A percentile compares a stretch with the other conserved stretches of the same genome.
These are phyloP conservation scores for Caenorhabditis remanei DNA, from an alignment of 1,140 invertebrate genomes.

Conservation along the genomic window DNA sequence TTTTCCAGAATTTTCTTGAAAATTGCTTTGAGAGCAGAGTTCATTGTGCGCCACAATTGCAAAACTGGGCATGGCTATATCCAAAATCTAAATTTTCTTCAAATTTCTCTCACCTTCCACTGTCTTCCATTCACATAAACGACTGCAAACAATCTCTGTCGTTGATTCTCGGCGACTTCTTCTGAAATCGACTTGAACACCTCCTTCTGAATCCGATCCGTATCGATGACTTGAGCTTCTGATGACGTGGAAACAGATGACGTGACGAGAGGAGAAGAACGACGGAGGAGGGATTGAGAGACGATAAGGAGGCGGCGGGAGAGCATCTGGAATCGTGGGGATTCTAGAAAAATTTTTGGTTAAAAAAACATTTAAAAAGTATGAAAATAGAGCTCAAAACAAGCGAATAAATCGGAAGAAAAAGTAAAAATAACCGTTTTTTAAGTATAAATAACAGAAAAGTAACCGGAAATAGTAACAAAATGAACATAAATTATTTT, in stretches of 20 bases:
- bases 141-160: slow-evolving; percentile 72
- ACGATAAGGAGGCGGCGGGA: background rate
- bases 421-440: background rate
- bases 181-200: slow-evolving; percentile 23
- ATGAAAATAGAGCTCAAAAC: background rate
- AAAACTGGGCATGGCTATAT: too few relatives aligned
- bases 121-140: slow-evolving; percentile 72
- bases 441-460: background rate
- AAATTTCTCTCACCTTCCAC: slow-evolving; percentile 71
- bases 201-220: slow-evolving; percentile 41
- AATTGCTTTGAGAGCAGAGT: too few relatives aligned
- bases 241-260: slow-evolving; percentile 28
- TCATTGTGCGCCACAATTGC: too few relatives aligned
- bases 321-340: background rate
- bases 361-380: background rate
- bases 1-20: too few relatives aligned
- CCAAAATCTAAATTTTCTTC: too few relatives aligned
- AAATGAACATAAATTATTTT: background rate
- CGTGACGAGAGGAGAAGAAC: background rate
- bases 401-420: background rate
- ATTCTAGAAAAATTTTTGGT: background rate
- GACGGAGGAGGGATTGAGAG: too few relatives aligned
- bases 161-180: background rate
- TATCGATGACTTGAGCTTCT: slow-evolving; percentile 58
- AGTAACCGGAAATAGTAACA: background rate